Evolutionary conservation across 2,113 vertebrate genomes (phyloP).

Genomic region (Mastomys natalensis): DNA sequence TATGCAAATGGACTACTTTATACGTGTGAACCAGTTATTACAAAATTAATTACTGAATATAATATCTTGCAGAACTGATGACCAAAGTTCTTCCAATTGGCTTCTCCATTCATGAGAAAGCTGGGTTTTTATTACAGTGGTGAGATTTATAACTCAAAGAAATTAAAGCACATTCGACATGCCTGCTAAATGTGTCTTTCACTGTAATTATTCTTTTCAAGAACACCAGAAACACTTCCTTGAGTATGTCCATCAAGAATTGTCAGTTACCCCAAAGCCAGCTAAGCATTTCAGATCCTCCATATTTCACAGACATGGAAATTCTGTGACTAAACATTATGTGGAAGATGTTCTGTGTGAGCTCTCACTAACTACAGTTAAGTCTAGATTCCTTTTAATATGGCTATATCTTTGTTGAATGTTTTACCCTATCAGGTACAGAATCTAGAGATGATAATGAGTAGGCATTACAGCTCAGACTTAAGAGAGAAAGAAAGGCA

Average conservation of each 20-base stretch:
- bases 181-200: slow-evolving; percentile 68
- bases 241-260: slow-evolving; percentile 46
- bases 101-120: slow-evolving; percentile 71
- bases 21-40: slow-evolving; percentile 72
- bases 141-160: slow-evolving; percentile 64
- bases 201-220: slow-evolving; percentile 74
- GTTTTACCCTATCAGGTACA: background rate
- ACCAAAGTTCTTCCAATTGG: slow-evolving; percentile 58
- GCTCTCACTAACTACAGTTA: background rate
- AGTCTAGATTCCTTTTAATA: background rate
- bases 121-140: slow-evolving; percentile 55
- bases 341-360: background rate
- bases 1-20: slow-evolving; percentile 76
- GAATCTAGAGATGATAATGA: background rate
- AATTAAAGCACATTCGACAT: slow-evolving; percentile 34
- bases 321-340: slow-evolving; percentile 47
- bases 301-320: slow-evolving; percentile 19
- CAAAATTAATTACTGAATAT: slow-evolving; percentile 78
- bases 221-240: slow-evolving; percentile 65
- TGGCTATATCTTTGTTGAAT: background rate
- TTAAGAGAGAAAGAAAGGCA: background rate
- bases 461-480: background rate
- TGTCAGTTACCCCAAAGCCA: slow-evolving; percentile 63
- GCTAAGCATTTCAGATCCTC: slow-evolving; percentile 57
- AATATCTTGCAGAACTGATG: slow-evolving; percentile 72